Evolutionary conservation across 2,797 vertebrate genomes (phyloP), one percentile per base, ranked within the genome.

Genomic region (Parotocinclus haroldoi): DNA sequence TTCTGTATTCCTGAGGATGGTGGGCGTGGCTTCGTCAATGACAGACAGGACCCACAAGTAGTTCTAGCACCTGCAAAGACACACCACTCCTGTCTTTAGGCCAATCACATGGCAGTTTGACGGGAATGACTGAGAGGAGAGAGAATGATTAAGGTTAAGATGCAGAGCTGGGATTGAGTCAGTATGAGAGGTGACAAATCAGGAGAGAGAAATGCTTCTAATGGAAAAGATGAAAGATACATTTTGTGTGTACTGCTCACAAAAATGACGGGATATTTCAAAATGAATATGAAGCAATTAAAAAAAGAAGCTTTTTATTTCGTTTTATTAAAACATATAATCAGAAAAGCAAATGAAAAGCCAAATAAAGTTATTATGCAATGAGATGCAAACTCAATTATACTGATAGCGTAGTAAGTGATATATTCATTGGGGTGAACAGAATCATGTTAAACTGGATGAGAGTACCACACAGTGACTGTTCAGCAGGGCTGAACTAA

Each of bases 41-140:
- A 19, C 18, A 13, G 39, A 19, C 37, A 52, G 46, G 27, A 42
- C 36, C 37, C 7, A 76, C 57, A 61, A 46, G 37, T 11, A 36
- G 58, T 78, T 79, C 85, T 88, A 85, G 81, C 85, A 90, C 86
- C 89, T 88, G 88, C 83, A 89, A 86, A 87, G 81, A 90, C 81
- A 87, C 83, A 84, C 81, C 81, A 79, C 79, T 85, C 78, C 3
- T 6, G 7, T 50, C 53, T 9, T 87, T 78, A 83, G 74, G 80
- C 68, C 18, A 64, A 76, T 94, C 91, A 95, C 87, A 93, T 91
- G 81, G 91, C 85, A 39, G 91, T 89, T 86, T 91, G 90, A 53
- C 87, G 87, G 83, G 91, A 91, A 36, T 50, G 36, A 90, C 92
- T 94, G 44, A 54, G 53, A 7, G 0, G 19, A 4, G 44, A 54